Evolutionary conservation across 2,113 vertebrate species (phyloP).

Genomic region (Pontoporia blainvillei): DNA sequence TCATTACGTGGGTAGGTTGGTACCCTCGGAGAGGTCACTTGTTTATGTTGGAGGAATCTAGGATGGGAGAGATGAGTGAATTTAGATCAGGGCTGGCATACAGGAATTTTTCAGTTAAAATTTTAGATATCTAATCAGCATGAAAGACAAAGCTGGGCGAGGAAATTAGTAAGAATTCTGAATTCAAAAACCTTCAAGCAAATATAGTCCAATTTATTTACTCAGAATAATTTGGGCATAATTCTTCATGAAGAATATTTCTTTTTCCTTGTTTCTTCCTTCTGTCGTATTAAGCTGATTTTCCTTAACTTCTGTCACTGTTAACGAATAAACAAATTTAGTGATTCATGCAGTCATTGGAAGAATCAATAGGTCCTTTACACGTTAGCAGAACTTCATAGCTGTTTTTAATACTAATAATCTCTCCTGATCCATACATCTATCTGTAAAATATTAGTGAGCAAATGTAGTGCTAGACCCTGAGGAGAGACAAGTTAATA

Average conservation of each 20-base stretch:
- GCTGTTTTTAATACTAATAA: neutral
- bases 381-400: neutral
- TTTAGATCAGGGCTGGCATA: neutral
- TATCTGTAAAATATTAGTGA: neutral
- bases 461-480: neutral
- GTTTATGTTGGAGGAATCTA: neutral
- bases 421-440: neutral
- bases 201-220: constrained; percentile 14
- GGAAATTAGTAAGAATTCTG: neutral
- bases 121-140: neutral
- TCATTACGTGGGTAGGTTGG: neutral
- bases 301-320: neutral
- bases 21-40: neutral
- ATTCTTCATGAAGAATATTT: neutral
- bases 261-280: neutral
- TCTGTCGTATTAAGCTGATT: accelerated
- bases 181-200: neutral
- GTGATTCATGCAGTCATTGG: neutral
- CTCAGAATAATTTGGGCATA: neutral
- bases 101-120: neutral
- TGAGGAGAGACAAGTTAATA: neutral
- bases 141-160: neutral
- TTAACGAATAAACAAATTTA: constrained; percentile 7
- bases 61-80: neutral
- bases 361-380: neutral